Base-by-base conservation (phyloP, 2,888 invertebrate species). In the Nephrotoma guestfalica region DNA sequence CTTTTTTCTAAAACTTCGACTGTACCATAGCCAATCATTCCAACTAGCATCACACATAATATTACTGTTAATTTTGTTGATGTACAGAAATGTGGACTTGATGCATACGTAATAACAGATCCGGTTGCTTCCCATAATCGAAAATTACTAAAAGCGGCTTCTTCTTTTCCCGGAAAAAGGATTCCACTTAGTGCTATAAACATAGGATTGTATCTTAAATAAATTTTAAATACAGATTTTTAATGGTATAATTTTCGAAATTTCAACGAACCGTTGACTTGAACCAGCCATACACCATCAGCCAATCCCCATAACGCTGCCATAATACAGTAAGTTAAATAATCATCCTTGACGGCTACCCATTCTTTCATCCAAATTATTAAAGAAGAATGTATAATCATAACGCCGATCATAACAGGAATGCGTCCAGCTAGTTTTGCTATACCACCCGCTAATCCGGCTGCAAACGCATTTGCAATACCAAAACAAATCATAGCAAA, bases 401-500 rank as follows among this genome's bases (percentile, higher is more conserved):
- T 93, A 0, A 96, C 97, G 41, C 95, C 93, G 13, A 94, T 91
- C 92, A 98, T 95, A 87, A 98, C 94, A 0, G 96, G 94, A 86
- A 94, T 93, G 83, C 98, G 93, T 0, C 98, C 98, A 0, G 96
- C 94, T 88, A 95, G 91, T 90, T 96, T 97, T 86, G 96, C 95
- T 41, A 97, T 90, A 0, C 94, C 94, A 0, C 98, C 98, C 0
- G 96, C 96, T 9, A 95, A 91, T 0, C 96, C 94, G 0, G 98
- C 97, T 0, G 96, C 96, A n/a, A 97, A 90, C 0, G 97, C 97
- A 90, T 97, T 97, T 88, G 95, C 95, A 6, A 96, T 94, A 0
- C 98, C 98, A 90, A 97, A 98, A 90, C 97, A 97, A 88, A 98
- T 97, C 96, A 98, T 96, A 86, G 97, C 97, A 90, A 96, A 97